phyloP scores from a whole-genome alignment of 2,888 invertebrate genomes.

The Mystacides longicornis region DNA sequence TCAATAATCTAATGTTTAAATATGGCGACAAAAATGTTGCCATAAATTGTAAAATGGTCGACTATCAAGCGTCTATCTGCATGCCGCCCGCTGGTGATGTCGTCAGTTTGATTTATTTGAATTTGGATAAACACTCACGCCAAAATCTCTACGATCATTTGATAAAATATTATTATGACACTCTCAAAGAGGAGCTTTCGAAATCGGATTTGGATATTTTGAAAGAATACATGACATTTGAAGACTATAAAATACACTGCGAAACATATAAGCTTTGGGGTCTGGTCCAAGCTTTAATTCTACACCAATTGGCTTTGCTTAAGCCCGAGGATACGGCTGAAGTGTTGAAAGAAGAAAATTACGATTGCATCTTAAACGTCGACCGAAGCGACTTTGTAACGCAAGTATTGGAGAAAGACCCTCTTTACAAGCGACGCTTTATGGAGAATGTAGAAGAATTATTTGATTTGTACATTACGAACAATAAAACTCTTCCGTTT shows the following conservation, averaged over 20 bases:
- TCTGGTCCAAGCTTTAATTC: constrained; percentile 10
- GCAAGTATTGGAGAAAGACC: constrained; percentile 33
- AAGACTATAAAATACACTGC: constrained; percentile 20
- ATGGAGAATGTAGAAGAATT: constrained; percentile 19
- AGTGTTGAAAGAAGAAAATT: constrained; percentile 33
- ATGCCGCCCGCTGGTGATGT: constrained; percentile 35
- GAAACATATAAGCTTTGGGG: constrained; percentile 15
- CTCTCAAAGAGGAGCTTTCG: constrained; percentile 5
- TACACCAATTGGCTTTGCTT: constrained; percentile 16
- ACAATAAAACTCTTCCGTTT: too few relatives aligned
- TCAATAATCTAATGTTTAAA: constrained; percentile 28
- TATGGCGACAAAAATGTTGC: constrained; percentile 24
- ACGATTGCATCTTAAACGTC: constrained; percentile 35
- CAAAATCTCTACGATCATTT: constrained; percentile 6
- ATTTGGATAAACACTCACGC: constrained; percentile 26
- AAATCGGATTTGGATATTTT: constrained; percentile 6
- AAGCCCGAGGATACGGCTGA: constrained; percentile 25
- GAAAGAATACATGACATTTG: constrained; percentile 8
- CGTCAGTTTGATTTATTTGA: constrained; percentile 32
- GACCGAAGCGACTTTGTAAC: constrained; percentile 37
- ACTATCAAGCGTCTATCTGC: constrained; percentile 35
- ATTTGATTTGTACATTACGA: constrained; percentile 14
- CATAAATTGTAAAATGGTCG: constrained; percentile 31
- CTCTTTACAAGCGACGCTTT: constrained; percentile 27
- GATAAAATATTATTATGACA: constrained; percentile 17